Evolutionary conservation across 2,888 invertebrate species (phyloP).

Genomic region (Hypena proboscidalis): DNA sequence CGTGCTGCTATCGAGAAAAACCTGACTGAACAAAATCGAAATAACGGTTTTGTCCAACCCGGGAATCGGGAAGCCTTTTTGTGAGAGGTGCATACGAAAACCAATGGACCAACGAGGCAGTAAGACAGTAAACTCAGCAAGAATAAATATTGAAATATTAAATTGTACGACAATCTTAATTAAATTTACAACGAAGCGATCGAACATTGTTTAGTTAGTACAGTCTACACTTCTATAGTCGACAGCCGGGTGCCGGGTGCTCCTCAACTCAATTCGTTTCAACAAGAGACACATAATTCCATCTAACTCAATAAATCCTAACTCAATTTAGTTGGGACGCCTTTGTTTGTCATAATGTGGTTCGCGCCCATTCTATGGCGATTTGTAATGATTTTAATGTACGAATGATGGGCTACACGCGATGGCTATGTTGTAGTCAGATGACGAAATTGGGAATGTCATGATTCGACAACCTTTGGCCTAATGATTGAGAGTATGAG

Average conservation of each 20-base stretch:
- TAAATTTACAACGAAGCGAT: slow-evolving; percentile 38
- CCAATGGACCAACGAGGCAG: too few species aligned
- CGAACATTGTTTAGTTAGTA: slow-evolving; percentile 33
- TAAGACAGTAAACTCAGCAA: too few species aligned
- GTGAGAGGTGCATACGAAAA: too few species aligned
- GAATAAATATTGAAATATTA: too few species aligned
- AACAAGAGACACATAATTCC: slow-evolving; percentile 76
- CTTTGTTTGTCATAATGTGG: slow-evolving; percentile 68
- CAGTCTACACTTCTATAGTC: neutral
- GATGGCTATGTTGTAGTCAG: too few species aligned
- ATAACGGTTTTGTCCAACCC: too few species aligned
- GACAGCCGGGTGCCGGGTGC: too few species aligned
- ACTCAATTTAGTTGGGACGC: slow-evolving; percentile 65
- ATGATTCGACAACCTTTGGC: too few species aligned
- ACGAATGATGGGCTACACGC: slow-evolving; percentile 54
- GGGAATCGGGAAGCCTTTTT: too few species aligned
- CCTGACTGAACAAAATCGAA: too few species aligned
- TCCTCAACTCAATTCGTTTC: slow-evolving; percentile 53
- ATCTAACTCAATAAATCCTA: slow-evolving; percentile 74
- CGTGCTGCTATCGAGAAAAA: too few species aligned
- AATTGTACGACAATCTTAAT: slow-evolving; percentile 46
- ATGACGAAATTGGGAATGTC: slow-evolving; percentile 5
- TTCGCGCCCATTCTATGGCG: slow-evolving; percentile 69
- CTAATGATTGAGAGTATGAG: too few species aligned
- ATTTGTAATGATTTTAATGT: slow-evolving; percentile 82